Percentiles rank a stretch among this genome's conserved stretches.
phyloP scores from a whole-genome alignment of 2,888 invertebrate species.

The Melanchra persicariae region DNA sequence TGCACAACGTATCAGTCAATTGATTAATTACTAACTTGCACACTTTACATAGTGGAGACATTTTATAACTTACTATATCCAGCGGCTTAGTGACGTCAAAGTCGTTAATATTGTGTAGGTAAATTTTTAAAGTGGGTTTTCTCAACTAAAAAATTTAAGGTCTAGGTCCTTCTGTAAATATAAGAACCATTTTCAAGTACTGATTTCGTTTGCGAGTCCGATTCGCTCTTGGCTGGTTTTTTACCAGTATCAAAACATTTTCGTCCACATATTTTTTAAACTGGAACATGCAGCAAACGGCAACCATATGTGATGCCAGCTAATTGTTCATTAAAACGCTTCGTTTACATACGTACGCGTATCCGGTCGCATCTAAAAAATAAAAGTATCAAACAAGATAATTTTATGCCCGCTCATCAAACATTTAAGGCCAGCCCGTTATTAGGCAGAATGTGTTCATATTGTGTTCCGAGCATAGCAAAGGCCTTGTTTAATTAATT shows the following conservation, averaged over 20 bases:
- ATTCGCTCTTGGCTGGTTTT: background rate
- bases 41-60: background rate
- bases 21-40: constrained; percentile 14
- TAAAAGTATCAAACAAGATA: constrained; percentile 31
- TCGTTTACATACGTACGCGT: constrained; percentile 21
- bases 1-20: background rate
- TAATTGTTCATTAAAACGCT: constrained; percentile 47
- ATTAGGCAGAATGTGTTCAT: constrained; percentile 10
- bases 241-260: constrained; percentile 8
- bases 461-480: constrained; percentile 25
- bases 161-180: too few relatives aligned
- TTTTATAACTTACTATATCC: background rate
- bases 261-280: constrained; percentile 35
- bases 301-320: constrained; percentile 14
- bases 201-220: background rate
- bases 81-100: too few relatives aligned
- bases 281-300: constrained; percentile 19
- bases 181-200: too few relatives aligned
- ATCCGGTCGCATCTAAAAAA: constrained; percentile 34
- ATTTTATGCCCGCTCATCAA: constrained; percentile 46
- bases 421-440: constrained; percentile 40
- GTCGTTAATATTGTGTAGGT: too few relatives aligned
- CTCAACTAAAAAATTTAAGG: too few relatives aligned
- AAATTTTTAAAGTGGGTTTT: background rate
- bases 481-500: constrained; percentile 37